Evolutionary conservation across 2,797 vertebrate species (phyloP).

Genomic region (Phalanger gymnotis): DNA sequence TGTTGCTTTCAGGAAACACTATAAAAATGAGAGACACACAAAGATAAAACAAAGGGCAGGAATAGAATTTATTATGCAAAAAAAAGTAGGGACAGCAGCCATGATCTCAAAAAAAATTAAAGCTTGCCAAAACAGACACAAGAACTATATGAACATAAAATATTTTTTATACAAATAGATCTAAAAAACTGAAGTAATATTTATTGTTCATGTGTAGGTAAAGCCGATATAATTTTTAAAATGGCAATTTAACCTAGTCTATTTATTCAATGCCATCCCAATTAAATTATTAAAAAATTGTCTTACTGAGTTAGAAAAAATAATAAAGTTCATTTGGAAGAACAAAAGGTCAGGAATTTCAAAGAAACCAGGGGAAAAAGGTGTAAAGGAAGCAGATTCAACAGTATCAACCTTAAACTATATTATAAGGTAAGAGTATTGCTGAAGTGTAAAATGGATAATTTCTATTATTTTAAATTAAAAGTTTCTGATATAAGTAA

Average conservation of each 20-base stretch:
- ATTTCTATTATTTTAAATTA: background rate
- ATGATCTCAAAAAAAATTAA: background rate
- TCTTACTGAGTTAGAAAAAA: background rate
- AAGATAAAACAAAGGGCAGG: background rate
- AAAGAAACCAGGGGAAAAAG: background rate
- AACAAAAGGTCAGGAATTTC: background rate
- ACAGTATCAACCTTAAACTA: background rate
- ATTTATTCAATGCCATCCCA: background rate
- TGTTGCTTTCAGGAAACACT: background rate
- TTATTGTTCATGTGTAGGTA: background rate
- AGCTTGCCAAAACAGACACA: background rate
- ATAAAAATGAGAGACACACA: background rate
- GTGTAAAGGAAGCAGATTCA: background rate
- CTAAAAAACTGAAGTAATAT: background rate
- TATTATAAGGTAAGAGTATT: background rate
- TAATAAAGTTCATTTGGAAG: background rate
- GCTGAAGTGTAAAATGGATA: background rate
- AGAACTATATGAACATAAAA: too few relatives aligned
- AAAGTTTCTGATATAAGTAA: background rate
- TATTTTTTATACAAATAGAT: background rate
- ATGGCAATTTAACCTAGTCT: background rate
- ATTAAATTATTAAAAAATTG: background rate
- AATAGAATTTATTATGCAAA: background rate
- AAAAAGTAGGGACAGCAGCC: background rate
- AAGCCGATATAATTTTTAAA: background rate